phyloP scores from a whole-genome alignment of 2,797 vertebrate genomes.

The Hydrolagus colliei region DNA sequence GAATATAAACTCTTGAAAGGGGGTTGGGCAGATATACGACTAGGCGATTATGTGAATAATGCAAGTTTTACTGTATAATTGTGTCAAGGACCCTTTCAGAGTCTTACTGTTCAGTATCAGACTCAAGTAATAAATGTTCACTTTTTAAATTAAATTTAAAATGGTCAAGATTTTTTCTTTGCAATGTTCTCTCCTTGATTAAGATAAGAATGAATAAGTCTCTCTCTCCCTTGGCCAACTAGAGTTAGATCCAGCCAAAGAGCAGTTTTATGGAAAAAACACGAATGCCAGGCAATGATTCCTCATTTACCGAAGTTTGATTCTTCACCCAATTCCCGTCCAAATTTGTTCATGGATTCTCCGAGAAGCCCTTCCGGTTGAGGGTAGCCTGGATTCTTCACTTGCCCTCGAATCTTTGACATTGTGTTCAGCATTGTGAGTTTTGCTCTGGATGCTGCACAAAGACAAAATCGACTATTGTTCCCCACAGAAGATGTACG shows the following conservation, averaged over 20 bases:
- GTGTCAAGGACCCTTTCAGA: too few relatives aligned
- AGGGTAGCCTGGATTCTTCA: slow-evolving; percentile 92
- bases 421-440: slow-evolving; percentile 94
- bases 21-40: too few relatives aligned
- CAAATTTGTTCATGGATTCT: slow-evolving; percentile 88
- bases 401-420: slow-evolving; percentile 95
- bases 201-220: too few relatives aligned
- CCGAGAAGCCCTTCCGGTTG: slow-evolving; percentile 91
- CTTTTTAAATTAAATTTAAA: too few relatives aligned
- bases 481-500: neutral
- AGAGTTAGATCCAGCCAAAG: neutral
- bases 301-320: slow-evolving; percentile 88
- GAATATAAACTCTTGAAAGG: too few relatives aligned
- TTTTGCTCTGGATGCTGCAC: slow-evolving; percentile 84
- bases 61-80: too few relatives aligned
- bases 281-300: neutral
- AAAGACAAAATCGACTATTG: neutral
- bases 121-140: too few relatives aligned
- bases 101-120: too few relatives aligned
- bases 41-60: too few relatives aligned
- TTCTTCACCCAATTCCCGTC: slow-evolving; percentile 90
- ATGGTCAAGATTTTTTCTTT: too few relatives aligned
- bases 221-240: too few relatives aligned
- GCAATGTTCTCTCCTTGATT: too few relatives aligned
- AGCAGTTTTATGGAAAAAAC: neutral